Percentiles rank a stretch among this genome's conserved stretches.
Evolutionary conservation across 2,888 invertebrate genomes (phyloP).

Genomic region (Cantharis flavilabris): DNA sequence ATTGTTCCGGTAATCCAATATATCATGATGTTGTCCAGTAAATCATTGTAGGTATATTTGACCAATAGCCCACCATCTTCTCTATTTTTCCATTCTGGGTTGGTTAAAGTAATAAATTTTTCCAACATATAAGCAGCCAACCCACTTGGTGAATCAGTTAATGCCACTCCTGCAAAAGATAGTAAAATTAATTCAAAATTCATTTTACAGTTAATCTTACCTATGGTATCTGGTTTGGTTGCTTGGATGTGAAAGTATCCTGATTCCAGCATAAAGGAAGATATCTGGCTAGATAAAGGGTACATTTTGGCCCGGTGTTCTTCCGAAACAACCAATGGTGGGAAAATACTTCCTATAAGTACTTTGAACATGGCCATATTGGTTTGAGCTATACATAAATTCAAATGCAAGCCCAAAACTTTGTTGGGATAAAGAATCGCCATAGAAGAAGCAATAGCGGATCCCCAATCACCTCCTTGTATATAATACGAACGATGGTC

Average conservation of each 20-base stretch:
- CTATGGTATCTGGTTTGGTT: conserved; percentile 88
- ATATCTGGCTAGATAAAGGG: conserved; percentile 55
- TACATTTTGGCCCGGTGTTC: conserved; percentile 55
- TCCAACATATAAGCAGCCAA: conserved; percentile 86
- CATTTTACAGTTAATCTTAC: conserved; percentile 51
- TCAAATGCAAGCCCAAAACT: conserved; percentile 59
- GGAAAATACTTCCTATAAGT: conserved; percentile 27
- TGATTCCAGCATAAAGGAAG: conserved; percentile 57
- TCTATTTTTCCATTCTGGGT: conserved; percentile 52
- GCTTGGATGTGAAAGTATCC: conserved; percentile 80
- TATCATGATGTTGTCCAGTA: conserved; percentile 75
- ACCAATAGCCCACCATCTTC: conserved; percentile 67
- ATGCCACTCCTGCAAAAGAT: conserved; percentile 60
- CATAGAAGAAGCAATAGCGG: conserved; percentile 63
- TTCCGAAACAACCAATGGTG: conserved; percentile 31
- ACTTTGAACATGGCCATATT: conserved; percentile 19
- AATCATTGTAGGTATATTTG: conserved; percentile 69
- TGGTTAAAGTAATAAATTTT: conserved; percentile 79
- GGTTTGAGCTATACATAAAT: conserved; percentile 34
- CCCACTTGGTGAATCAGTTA: conserved; percentile 77
- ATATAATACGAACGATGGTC: conserved; percentile 68
- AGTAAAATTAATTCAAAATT: neutral
- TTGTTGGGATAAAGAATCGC: conserved; percentile 66
- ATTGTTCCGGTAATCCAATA: conserved; percentile 77
- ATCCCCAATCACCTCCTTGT: conserved; percentile 85